These are phyloP conservation scores for Spinibarbus caldwelli DNA, from an alignment of 2,797 vertebrate genomes.

Conservation along the genomic window DNA sequence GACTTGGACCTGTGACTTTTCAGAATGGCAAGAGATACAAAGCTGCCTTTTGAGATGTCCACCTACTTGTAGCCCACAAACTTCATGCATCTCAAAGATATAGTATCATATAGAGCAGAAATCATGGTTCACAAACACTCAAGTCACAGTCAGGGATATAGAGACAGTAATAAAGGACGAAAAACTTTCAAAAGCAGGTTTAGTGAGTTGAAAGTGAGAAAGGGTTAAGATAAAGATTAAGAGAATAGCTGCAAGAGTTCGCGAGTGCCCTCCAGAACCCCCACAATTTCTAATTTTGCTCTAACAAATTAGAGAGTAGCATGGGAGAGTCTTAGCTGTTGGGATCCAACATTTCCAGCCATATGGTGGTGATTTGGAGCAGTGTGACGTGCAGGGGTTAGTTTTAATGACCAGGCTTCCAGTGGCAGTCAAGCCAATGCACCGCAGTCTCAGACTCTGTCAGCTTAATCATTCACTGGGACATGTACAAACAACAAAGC, in stretches of 20 bases:
- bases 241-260: slow-evolving; percentile 66
- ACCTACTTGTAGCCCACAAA: slow-evolving; percentile 83
- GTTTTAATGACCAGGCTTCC: slow-evolving; percentile 75
- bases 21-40: slow-evolving; percentile 82
- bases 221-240: slow-evolving; percentile 71
- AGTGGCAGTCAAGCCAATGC: slow-evolving; percentile 68
- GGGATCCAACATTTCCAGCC: slow-evolving; percentile 74
- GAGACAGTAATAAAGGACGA: neutral
- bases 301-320: slow-evolving; percentile 84
- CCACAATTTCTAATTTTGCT: slow-evolving; percentile 84
- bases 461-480: slow-evolving; percentile 32
- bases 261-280: slow-evolving; percentile 65
- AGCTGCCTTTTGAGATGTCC: slow-evolving; percentile 90
- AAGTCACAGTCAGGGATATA: neutral
- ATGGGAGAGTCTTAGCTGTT: slow-evolving; percentile 73
- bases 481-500: slow-evolving; percentile 37
- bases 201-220: slow-evolving; percentile 74
- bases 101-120: slow-evolving; percentile 59
- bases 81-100: slow-evolving; percentile 68
- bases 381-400: slow-evolving; percentile 76
- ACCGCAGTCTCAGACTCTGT: slow-evolving; percentile 38
- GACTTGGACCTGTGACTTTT: slow-evolving; percentile 84
- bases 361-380: slow-evolving; percentile 83
- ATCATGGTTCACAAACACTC: neutral
- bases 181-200: slow-evolving; percentile 44